A percentile compares a stretch with the other conserved stretches of the same genome.
phyloP scores from a whole-genome alignment of 1,140 invertebrate genomes.

The Drosophila albomicans region DNA sequence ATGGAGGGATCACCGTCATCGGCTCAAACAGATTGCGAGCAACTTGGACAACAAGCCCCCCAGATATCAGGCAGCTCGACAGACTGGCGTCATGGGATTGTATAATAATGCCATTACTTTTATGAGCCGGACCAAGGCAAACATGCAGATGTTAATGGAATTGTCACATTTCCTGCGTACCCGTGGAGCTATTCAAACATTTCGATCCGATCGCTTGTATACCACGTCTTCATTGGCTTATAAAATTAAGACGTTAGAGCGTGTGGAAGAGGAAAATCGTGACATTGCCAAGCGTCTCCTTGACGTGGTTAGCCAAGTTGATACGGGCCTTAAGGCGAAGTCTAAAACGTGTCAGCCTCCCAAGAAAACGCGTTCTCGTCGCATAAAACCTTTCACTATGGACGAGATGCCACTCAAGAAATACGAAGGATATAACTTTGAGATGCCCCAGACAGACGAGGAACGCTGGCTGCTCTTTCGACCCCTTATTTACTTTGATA shows the following conservation, averaged over 20 bases:
- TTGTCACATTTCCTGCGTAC: conserved; percentile 8
- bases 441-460: conserved; percentile 36
- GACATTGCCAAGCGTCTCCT: conserved; percentile 49
- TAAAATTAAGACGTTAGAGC: not conserved
- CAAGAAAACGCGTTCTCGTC: too few species aligned
- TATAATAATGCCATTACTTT: not conserved
- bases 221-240: not conserved
- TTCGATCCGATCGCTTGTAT: conserved; percentile 14
- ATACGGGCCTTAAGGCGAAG: conserved; percentile 40
- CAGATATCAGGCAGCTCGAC: not conserved
- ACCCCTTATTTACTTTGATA: conserved; percentile 66
- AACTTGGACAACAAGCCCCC: conserved; percentile 5
- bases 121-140: not conserved
- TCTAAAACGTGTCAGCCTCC: too few species aligned
- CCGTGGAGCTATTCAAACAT: conserved; percentile 4
- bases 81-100: not conserved
- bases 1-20: not conserved
- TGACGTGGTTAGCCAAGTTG: conserved; percentile 55
- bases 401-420: conserved; percentile 46
- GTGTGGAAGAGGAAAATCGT: conserved; percentile 7
- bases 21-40: not conserved
- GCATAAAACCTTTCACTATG: conserved; percentile 14
- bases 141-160: conserved; percentile 7
- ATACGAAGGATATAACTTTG: conserved; percentile 53
- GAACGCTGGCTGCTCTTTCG: conserved; percentile 60